Evolutionary conservation across 2,888 invertebrate species (phyloP).

Genomic region (Dendrolimus houi): DNA sequence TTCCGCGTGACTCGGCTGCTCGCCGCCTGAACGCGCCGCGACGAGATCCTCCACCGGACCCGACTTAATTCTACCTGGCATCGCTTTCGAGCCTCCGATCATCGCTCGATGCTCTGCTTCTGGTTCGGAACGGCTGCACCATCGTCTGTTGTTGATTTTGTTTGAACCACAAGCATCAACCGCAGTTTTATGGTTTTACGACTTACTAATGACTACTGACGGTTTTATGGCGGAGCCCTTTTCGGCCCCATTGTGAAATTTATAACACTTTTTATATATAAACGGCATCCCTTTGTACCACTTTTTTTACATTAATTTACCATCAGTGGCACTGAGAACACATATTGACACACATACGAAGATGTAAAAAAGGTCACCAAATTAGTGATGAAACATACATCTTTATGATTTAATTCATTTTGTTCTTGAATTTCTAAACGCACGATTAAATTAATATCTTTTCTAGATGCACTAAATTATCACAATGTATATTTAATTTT

Average conservation of each 20-base stretch:
- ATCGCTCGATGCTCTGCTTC: constrained; percentile 54
- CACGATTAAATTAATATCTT: neutral
- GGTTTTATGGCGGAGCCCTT: constrained; percentile 71
- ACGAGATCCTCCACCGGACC: constrained; percentile 42
- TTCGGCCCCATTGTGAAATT: constrained; percentile 65
- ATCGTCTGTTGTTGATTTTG: constrained; percentile 52
- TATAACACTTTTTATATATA: constrained; percentile 19
- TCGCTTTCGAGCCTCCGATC: constrained; percentile 54
- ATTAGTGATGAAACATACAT: constrained; percentile 20
- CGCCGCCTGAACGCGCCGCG: constrained; percentile 57
- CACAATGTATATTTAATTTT: constrained; percentile 1
- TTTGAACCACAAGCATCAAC: constrained; percentile 49
- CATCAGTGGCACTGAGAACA: constrained; percentile 11
- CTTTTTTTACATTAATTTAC: neutral
- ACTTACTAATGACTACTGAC: constrained; percentile 42
- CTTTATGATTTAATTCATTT: too few relatives aligned
- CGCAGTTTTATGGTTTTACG: constrained; percentile 54
- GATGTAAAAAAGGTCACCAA: constrained; percentile 60
- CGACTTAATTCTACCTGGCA: constrained; percentile 48
- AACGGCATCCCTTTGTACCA: neutral
- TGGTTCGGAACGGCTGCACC: constrained; percentile 43
- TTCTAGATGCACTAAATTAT: neutral
- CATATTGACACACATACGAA: constrained; percentile 48
- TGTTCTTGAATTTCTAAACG: constrained; percentile 1
- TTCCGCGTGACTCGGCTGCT: constrained; percentile 63